These are phyloP conservation scores for Decapterus maruadsi DNA, from an alignment of 2,797 vertebrate species.

Conservation along the genomic window DNA sequence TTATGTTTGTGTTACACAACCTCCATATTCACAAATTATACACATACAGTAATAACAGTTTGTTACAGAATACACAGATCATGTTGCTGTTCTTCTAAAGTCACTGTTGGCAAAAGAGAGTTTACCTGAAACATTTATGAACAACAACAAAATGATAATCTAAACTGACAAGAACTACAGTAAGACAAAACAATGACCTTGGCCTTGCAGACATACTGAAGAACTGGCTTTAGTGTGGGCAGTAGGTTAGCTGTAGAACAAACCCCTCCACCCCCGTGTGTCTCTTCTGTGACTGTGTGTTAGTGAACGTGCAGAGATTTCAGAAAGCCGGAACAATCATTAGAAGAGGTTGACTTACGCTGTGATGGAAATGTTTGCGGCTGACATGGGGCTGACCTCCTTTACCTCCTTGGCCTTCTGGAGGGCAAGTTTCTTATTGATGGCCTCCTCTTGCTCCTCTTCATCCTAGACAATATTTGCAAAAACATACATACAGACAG, in stretches of 20 bases:
- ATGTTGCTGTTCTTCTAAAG: neutral
- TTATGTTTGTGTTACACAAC: constrained; percentile 1
- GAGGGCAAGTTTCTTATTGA: constrained; percentile 94
- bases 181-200: neutral
- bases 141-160: neutral
- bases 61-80: neutral
- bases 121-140: neutral
- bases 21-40: neutral
- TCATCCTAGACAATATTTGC: constrained; percentile 87
- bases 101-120: neutral
- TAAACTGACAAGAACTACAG: neutral
- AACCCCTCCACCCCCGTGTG: neutral
- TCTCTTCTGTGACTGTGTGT: neutral
- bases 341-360: constrained; percentile 88
- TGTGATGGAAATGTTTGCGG: constrained; percentile 94
- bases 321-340: neutral
- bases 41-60: neutral
- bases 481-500: constrained; percentile 20
- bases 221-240: neutral
- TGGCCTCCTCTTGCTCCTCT: constrained; percentile 97
- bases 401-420: constrained; percentile 98
- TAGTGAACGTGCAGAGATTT: neutral
- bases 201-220: neutral
- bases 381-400: constrained; percentile 97
- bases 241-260: neutral